Percentiles rank a stretch among this genome's conserved stretches.
phyloP scores from a whole-genome alignment of 2,888 invertebrate genomes.

The Agrilus mali region DNA sequence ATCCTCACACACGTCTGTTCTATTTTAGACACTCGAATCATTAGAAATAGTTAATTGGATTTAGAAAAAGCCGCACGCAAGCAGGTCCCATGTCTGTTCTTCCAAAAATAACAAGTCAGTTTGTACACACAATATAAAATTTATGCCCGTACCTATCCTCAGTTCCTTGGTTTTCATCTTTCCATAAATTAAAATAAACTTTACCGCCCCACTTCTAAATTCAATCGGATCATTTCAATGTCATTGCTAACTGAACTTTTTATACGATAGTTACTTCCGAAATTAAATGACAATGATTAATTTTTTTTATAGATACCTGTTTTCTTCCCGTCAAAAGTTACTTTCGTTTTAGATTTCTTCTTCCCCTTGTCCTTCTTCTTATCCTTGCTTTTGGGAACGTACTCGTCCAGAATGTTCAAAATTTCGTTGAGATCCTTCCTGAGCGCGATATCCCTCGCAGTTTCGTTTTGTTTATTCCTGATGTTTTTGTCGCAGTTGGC shows the following conservation, averaged over 20 bases:
- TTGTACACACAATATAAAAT: no score
- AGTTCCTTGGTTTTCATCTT: no score
- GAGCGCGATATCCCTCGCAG: conserved; percentile 77
- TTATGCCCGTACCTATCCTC: no score
- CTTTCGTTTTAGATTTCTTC: conserved; percentile 28
- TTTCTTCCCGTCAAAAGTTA: conserved; percentile 26
- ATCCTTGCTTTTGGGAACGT: conserved; percentile 35
- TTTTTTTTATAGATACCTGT: conserved; percentile 6
- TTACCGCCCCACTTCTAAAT: no score
- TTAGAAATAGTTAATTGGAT: no score
- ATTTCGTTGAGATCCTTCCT: conserved; percentile 81
- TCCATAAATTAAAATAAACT: no score
- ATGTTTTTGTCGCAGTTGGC: conserved; percentile 62
- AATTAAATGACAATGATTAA: neutral
- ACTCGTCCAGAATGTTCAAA: conserved; percentile 57
- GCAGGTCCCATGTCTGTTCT: no score
- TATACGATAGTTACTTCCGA: neutral
- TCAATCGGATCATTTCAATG: no score
- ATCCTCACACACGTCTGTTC: no score
- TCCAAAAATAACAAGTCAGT: no score
- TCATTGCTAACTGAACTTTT: neutral
- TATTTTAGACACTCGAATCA: no score
- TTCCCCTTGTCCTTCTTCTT: conserved; percentile 37
- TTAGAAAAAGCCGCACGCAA: no score
- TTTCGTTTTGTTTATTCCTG: conserved; percentile 80